These are phyloP conservation scores for Archivesica marissinica DNA, from an alignment of 1,140 invertebrate species.

Conservation along the genomic window DNA sequence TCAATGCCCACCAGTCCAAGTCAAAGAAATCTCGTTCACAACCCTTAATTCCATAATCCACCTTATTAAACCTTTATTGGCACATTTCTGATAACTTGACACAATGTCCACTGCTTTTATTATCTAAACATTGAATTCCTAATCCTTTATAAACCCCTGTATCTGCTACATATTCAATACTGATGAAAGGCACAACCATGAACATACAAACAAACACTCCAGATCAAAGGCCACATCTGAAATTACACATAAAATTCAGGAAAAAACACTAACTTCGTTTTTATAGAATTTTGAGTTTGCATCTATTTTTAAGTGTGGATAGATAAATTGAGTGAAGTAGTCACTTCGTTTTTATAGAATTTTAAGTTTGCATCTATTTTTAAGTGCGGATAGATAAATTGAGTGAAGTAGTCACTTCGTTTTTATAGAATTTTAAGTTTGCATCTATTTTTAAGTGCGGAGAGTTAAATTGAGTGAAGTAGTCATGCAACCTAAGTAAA, in stretches of 20 bases:
- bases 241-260: background rate
- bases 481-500: too few species aligned
- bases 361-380: too few species aligned
- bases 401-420: too few species aligned
- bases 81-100: conserved; percentile 27
- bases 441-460: too few species aligned
- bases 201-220: conserved; percentile 14
- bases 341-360: too few species aligned
- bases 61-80: conserved; percentile 1
- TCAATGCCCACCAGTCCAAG: conserved; percentile 1
- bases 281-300: too few species aligned
- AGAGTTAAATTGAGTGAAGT: too few species aligned
- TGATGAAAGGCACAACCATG: background rate
- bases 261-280: too few species aligned
- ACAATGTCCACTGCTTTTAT: background rate
- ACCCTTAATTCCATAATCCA: conserved; percentile 31
- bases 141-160: conserved; percentile 28
- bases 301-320: too few species aligned
- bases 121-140: conserved; percentile 16
- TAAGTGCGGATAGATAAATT: too few species aligned
- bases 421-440: too few species aligned
- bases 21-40: conserved; percentile 15
- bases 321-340: too few species aligned
- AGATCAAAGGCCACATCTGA: background rate
- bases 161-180: conserved; percentile 19